Evolutionary conservation across 2,113 vertebrate species (phyloP).

Genomic region (Urocolius indicus): DNA sequence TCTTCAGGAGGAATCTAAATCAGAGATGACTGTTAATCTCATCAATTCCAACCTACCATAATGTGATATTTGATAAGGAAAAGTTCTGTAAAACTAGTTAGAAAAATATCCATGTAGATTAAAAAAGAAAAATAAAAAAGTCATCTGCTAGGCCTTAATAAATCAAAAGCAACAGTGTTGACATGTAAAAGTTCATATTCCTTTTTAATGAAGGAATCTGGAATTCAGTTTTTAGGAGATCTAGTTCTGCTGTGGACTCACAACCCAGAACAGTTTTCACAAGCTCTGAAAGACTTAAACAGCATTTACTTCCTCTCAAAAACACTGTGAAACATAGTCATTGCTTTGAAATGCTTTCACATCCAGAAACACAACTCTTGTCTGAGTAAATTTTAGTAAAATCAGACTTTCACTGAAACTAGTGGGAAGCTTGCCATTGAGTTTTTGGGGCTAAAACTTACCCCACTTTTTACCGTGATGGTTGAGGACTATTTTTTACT

Average conservation of each 20-base stretch:
- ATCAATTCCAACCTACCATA: not conserved
- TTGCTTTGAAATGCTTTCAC: not conserved
- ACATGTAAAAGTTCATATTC: not conserved
- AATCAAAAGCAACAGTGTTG: not conserved
- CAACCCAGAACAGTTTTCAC: not conserved
- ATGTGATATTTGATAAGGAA: not conserved
- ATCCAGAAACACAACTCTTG: not conserved
- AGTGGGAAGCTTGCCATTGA: not conserved
- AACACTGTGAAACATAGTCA: not conserved
- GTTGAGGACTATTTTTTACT: not conserved
- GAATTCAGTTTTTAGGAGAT: not conserved
- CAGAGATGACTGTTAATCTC: not conserved
- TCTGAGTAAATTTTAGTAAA: not conserved
- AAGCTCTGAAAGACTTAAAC: not conserved
- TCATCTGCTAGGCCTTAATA: not conserved
- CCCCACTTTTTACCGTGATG: not conserved
- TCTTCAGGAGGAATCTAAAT: not conserved
- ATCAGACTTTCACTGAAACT: not conserved
- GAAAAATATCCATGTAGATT: not conserved
- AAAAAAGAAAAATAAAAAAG: fast-evolving
- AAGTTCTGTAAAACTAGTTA: not conserved
- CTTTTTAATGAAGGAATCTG: not conserved
- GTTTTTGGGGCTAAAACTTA: not conserved
- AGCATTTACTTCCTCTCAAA: not conserved
- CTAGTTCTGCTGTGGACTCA: not conserved